A percentile compares a stretch with the other conserved stretches of the same genome.
Conservation (phyloP, 2,797 vertebrate species). For the Gymnocypris eckloni region DNA sequence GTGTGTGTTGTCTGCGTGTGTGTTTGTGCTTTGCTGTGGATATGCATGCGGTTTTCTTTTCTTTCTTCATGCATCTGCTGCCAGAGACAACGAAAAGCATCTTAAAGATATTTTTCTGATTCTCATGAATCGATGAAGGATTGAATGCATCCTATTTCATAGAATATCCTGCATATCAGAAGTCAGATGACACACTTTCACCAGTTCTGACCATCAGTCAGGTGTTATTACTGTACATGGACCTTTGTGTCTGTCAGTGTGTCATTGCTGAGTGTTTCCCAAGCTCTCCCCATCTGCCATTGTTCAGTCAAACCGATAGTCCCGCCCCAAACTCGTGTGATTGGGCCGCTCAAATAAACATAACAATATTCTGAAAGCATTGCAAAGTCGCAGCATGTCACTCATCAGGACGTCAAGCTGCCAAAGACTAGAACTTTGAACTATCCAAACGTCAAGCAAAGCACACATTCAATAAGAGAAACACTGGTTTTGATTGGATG, state of each 20-base stretch:
- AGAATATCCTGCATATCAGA: neutral
- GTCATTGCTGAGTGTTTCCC: slow-evolving; percentile 5
- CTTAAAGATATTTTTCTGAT: neutral
- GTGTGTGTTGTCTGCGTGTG: slow-evolving; percentile 65
- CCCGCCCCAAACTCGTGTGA: neutral
- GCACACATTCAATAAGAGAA: neutral
- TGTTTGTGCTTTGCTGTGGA: slow-evolving; percentile 37
- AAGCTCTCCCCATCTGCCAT: neutral
- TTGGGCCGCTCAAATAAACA: neutral
- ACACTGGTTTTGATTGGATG: neutral
- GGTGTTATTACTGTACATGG: neutral
- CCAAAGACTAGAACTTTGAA: neutral
- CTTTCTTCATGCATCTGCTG: slow-evolving; percentile 35
- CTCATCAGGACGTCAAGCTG: neutral
- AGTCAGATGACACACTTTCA: neutral
- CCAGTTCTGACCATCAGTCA: neutral
- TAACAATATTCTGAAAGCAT: neutral
- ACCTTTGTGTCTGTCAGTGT: neutral
- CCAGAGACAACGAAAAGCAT: neutral
- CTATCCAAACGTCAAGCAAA: neutral
- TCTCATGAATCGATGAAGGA: neutral
- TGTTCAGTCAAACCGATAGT: neutral
- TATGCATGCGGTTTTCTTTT: neutral
- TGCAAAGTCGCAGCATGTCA: neutral
- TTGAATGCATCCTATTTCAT: neutral